phyloP scores from a whole-genome alignment of 2,113 vertebrate species.

The Pelodiscus sinensis region DNA sequence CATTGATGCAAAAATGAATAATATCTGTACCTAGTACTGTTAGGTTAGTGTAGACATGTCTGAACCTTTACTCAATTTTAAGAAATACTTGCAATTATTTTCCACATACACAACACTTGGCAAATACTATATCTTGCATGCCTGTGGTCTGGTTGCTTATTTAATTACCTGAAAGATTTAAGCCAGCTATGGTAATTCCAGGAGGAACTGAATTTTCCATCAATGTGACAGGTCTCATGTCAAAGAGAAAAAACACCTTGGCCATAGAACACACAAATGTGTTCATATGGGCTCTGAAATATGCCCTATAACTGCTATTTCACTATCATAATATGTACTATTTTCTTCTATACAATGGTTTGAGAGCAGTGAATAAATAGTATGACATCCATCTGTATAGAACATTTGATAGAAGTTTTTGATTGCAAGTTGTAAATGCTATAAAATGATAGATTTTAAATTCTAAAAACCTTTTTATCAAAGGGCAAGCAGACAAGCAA shows the following conservation, averaged over 20 bases:
- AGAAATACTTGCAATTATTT: neutral
- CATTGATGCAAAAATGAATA: neutral
- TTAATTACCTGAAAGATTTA: neutral
- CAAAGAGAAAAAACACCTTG: neutral
- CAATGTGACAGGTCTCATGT: neutral
- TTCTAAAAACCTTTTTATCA: neutral
- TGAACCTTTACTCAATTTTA: neutral
- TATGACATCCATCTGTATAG: neutral
- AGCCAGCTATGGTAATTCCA: neutral
- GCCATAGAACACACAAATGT: neutral
- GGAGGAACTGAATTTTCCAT: neutral
- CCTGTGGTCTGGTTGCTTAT: neutral
- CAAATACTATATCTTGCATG: accelerated
- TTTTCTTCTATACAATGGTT: neutral
- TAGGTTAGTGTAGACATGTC: neutral
- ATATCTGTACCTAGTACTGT: neutral
- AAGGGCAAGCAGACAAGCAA: neutral
- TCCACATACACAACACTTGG: neutral
- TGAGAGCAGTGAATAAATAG: neutral
- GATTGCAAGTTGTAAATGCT: neutral
- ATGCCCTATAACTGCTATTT: neutral
- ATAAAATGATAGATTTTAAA: neutral
- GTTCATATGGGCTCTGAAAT: neutral
- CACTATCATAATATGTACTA: neutral
- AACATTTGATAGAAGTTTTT: neutral